Percentiles rank a stretch among this genome's conserved stretches.
Conservation (phyloP, 2,888 invertebrate species). For the Thereva nobilitata region DNA sequence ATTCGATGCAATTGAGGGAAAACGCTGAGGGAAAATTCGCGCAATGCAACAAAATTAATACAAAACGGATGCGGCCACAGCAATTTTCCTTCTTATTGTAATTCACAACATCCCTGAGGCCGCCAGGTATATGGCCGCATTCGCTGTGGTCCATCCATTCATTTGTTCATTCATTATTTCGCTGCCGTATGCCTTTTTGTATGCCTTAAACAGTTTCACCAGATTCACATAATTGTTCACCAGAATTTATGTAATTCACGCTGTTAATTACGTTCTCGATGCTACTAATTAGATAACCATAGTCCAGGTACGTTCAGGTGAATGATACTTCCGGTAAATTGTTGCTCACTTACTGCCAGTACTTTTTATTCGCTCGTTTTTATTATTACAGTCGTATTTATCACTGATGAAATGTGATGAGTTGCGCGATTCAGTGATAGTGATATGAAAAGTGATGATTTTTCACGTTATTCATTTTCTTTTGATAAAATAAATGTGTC, state of each 20-base stretch:
- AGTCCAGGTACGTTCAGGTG: slow-evolving; percentile 17
- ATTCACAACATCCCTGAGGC: no score
- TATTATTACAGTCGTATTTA: no score
- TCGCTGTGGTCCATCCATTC: slow-evolving; percentile 20
- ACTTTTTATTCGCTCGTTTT: neutral
- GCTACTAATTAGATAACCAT: slow-evolving; percentile 39
- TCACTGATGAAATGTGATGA: no score
- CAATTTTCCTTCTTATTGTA: slow-evolving; percentile 3
- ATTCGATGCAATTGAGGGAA: neutral
- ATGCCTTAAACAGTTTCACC: neutral
- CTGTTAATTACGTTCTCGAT: slow-evolving; percentile 37
- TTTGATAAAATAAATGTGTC: no score
- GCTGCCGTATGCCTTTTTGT: neutral
- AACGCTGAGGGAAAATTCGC: slow-evolving; percentile 10
- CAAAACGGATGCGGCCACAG: slow-evolving; percentile 30
- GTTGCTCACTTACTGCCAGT: slow-evolving; percentile 3
- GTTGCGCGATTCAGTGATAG: no score
- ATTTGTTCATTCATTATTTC: neutral
- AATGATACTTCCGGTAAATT: slow-evolving; percentile 32
- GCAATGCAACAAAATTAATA: slow-evolving; percentile 19
- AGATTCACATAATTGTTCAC: slow-evolving; percentile 38
- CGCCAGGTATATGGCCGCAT: neutral
- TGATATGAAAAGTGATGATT: no score
- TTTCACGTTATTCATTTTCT: no score
- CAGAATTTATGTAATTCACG: slow-evolving; percentile 35